phyloP scores from a whole-genome alignment of 30 jellyfish, hydroid and myxozoan genomes.

The Rhopilema esculentum region DNA sequence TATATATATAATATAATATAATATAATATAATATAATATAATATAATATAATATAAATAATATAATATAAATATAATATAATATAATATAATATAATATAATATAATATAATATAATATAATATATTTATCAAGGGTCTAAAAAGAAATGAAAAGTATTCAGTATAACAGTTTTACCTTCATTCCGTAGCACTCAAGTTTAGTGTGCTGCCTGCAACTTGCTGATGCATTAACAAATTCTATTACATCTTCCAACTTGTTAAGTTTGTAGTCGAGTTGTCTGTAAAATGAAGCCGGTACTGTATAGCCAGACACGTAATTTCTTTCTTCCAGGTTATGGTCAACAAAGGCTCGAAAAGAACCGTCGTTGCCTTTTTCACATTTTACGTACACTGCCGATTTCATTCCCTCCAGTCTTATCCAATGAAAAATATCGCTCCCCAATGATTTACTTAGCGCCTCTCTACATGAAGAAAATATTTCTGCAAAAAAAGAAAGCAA shows the following conservation, averaged over 20 bases:
- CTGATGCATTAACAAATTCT: conserved; percentile 26
- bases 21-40: too few species aligned
- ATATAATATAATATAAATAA: too few species aligned
- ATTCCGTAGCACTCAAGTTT: conserved; percentile 26
- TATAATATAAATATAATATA: too few species aligned
- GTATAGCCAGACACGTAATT: not conserved
- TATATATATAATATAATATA: too few species aligned
- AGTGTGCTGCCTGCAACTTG: conserved; percentile 28
- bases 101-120: too few species aligned
- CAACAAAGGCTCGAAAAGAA: not conserved
- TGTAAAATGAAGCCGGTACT: not conserved
- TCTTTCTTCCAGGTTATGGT: not conserved
- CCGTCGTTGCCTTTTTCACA: not conserved
- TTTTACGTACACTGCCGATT: conserved; percentile 16
- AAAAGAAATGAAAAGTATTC: too few species aligned
- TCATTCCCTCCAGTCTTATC: conserved; percentile 7
- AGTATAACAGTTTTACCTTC: too few species aligned
- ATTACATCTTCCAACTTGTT: conserved; percentile 16
- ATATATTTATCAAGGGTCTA: too few species aligned
- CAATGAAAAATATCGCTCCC: not conserved
- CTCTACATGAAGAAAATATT: conserved; percentile 15
- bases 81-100: too few species aligned
- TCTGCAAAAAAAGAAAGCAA: conserved; percentile 3
- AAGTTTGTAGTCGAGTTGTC: not conserved
- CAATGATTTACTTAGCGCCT: conserved; percentile 1